phyloP scores from a whole-genome alignment of 2,797 vertebrate species.

The Danionella dracula region DNA sequence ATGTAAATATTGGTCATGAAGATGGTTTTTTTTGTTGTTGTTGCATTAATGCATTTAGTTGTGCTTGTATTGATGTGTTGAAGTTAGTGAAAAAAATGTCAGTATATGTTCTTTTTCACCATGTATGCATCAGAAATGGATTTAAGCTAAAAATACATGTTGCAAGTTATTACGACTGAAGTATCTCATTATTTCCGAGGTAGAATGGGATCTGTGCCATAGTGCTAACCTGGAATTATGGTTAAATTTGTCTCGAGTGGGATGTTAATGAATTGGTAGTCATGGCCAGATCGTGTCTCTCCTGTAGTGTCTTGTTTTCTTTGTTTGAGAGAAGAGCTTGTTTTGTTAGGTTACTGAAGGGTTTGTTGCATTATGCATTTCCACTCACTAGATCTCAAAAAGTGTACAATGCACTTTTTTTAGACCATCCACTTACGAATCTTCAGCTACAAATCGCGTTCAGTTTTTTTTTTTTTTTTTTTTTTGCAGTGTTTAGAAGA shows the following conservation, averaged over 20 bases:
- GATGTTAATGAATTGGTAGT: constrained; percentile 25
- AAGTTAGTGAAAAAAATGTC: no score
- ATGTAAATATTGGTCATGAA: no score
- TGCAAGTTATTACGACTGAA: background rate
- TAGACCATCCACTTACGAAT: no score
- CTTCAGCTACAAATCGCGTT: background rate
- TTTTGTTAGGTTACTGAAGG: constrained; percentile 38
- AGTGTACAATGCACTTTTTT: constrained; percentile 6
- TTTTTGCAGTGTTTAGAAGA: no score
- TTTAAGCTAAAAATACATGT: no score
- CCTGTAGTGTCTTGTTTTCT: constrained; percentile 37
- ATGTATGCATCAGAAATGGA: no score
- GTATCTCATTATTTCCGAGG: constrained; percentile 7
- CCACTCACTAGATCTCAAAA: constrained; percentile 41
- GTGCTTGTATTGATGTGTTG: no score
- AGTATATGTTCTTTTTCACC: no score
- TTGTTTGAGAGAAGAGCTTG: constrained; percentile 41
- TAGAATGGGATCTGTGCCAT: background rate
- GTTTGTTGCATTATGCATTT: constrained; percentile 57
- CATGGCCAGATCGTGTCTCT: background rate
- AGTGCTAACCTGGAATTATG: constrained; percentile 9
- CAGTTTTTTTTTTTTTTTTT: background rate
- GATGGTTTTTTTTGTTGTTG: no score
- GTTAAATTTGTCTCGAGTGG: constrained; percentile 19
- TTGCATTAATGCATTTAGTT: no score